Evolutionary conservation across 35 echinoderm and acorn worm species (phyloP), one percentile per base, ranked within the genome.

Genomic region (Apostichopus japonicus): DNA sequence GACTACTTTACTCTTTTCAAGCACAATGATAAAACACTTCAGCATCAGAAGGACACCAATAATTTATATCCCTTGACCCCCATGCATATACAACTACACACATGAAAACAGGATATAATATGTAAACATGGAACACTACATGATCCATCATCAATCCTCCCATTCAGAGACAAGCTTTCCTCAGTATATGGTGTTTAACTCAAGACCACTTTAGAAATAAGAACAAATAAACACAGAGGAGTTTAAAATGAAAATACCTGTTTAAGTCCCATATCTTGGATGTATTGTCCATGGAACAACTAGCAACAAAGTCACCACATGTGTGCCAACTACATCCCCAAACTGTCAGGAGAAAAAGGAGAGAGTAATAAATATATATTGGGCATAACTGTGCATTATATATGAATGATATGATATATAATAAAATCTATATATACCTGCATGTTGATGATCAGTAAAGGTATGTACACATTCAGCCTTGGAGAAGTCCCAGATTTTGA

Each of bases 401-500:
- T 44, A 44, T 44, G n/a, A n/a, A 44, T 44, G 2, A 44, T 44
- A 5, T 75, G 71, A 44, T 44, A 44, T 44, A 44, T 44, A 0
- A 44, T 4, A 44, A 44, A 44, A 44, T 44, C 22, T 23, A 80
- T 17, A 10, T 80, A 91, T 71, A 96, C 97, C 97, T 84, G 97
- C 95, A 96, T 99, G 97, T 25, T 96, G 95, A 61, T 99, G 97
- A 56, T 96, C 95, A 25, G 97, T 95, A 78, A 99, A 99, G 56
- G 97, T 99, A 82, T 99, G 97, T 1, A 99, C 95, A 95, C 97
- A 99, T 71, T 99, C 97, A 52, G 97, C 97, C 62, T 99, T 96
- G 75, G 97, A 99, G 92, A 99, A 96, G 55, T 99, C 97, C 97
- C 97, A 99, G 23, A 99, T 99, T 80, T 99, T 99, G 13, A 99